Percentiles rank a stretch among this genome's conserved stretches.
These are phyloP conservation scores for Leucoraja ocellata DNA, from an alignment of 2,797 vertebrate genomes.

Conservation along the genomic window DNA sequence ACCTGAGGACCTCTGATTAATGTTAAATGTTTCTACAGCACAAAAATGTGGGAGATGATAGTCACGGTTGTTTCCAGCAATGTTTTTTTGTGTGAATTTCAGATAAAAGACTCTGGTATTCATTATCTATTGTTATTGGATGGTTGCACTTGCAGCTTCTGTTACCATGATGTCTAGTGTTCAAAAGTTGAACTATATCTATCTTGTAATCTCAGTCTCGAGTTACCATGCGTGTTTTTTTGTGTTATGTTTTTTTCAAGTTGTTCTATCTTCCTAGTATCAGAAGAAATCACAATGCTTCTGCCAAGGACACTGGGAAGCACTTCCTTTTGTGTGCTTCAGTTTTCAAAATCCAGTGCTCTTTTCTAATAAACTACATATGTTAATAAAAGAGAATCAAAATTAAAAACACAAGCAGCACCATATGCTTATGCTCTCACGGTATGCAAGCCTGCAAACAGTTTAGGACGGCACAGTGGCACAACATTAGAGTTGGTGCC, in stretches of 20 bases:
- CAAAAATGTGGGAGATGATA: not conserved
- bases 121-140: not conserved
- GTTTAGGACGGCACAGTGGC: not conserved
- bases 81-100: not conserved
- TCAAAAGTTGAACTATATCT: not conserved
- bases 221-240: not conserved
- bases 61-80: not conserved
- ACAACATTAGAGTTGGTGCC: too few species aligned
- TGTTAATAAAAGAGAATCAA: not conserved
- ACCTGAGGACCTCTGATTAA: not conserved
- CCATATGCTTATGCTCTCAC: not conserved
- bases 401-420: not conserved
- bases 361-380: slow-evolving; percentile 17
- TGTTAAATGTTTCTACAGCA: not conserved
- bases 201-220: not conserved
- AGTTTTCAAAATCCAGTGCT: not conserved
- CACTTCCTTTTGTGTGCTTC: slow-evolving; percentile 10
- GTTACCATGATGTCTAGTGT: not conserved
- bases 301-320: not conserved
- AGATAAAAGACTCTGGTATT: not conserved
- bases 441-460: not conserved
- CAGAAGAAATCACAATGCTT: not conserved
- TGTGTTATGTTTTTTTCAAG: not conserved
- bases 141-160: not conserved
- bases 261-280: slow-evolving; percentile 6